Conservation (phyloP, 2,113 vertebrate species). For the Eudyptes chrysolophus region DNA sequence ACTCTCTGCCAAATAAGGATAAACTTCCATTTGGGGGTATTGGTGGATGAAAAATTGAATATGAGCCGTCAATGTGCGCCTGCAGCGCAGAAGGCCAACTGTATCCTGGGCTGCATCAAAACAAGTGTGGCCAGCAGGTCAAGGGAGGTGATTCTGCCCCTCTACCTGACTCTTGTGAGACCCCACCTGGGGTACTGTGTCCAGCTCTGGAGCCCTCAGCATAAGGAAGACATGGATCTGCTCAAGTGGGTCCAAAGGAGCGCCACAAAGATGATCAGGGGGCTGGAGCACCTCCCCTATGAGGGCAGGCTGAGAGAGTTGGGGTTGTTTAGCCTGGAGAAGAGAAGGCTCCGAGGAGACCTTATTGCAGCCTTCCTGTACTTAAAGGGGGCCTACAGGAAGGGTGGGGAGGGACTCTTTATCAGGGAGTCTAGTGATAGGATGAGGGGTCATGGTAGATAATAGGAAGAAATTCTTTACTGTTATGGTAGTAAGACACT, state of each 20-base stretch:
- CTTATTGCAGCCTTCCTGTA: background rate
- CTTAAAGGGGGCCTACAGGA: background rate
- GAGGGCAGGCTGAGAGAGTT: background rate
- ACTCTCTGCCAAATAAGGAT: background rate
- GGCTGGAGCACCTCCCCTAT: background rate
- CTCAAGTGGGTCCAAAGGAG: fast-evolving
- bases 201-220: background rate
- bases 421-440: background rate
- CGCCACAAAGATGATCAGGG: background rate
- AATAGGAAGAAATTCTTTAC: background rate
- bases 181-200: background rate
- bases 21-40: background rate
- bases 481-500: background rate
- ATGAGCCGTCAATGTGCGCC: fast-evolving
- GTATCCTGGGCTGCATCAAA: background rate
- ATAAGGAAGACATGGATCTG: background rate
- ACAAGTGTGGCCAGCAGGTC: background rate
- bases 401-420: background rate
- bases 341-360: fast-evolving
- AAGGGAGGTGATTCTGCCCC: background rate
- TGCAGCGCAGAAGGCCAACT: background rate
- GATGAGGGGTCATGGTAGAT: background rate
- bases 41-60: background rate
- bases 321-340: background rate
- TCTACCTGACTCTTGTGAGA: fast-evolving